These are phyloP conservation scores for Phytoseiulus persimilis DNA, from an alignment of 2,888 invertebrate genomes.

Conservation along the genomic window DNA sequence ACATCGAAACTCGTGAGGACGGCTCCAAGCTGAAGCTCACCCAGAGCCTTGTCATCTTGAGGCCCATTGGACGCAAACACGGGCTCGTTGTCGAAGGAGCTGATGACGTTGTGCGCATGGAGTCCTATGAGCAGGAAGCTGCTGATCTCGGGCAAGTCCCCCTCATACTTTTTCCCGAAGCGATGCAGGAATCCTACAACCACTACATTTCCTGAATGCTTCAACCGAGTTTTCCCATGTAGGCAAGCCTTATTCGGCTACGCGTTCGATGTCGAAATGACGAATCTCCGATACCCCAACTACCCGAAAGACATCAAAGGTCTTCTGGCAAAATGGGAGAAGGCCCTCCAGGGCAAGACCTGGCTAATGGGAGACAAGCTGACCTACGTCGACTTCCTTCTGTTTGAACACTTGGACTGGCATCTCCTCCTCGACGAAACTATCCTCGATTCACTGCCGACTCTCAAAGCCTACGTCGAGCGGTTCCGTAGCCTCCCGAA, in stretches of 20 bases:
- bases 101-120: neutral
- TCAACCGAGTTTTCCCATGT: too few species aligned
- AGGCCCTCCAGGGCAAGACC: neutral
- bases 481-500: constrained; percentile 39
- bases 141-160: neutral
- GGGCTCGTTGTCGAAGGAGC: constrained; percentile 15
- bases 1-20: constrained; percentile 10
- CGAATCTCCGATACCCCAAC: neutral
- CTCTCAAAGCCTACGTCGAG: constrained; percentile 45
- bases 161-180: neutral
- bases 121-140: neutral
- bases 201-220: too few species aligned
- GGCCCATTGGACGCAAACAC: constrained; percentile 18
- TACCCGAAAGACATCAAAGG: constrained; percentile 7
- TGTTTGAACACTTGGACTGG: constrained; percentile 47
- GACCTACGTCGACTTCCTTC: constrained; percentile 46
- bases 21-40: constrained; percentile 9
- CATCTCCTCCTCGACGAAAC: constrained; percentile 44
- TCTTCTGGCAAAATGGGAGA: neutral
- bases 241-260: constrained; percentile 7
- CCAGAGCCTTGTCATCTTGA: neutral
- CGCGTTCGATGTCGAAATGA: neutral
- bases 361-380: constrained; percentile 40
- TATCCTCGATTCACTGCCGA: constrained; percentile 45
- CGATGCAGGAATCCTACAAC: neutral